These are phyloP conservation scores for Salpingus planirostris DNA, from an alignment of 2,888 invertebrate species.

Conservation along the genomic window DNA sequence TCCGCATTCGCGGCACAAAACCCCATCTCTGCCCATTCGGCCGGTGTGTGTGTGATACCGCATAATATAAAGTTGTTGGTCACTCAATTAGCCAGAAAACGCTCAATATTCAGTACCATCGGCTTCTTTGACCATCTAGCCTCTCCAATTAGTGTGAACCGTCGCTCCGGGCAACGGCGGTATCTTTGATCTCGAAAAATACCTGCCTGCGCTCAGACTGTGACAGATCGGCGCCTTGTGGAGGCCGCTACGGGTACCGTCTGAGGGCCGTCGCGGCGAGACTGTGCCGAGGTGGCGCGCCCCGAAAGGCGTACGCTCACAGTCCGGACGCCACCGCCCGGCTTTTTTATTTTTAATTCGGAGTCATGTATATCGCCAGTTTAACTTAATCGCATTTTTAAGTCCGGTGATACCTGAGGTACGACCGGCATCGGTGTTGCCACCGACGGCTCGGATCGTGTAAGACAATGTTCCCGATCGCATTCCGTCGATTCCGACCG, in stretches of 20 bases:
- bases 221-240: conserved; percentile 17
- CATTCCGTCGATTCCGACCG: conserved; percentile 23
- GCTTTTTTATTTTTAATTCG: conserved; percentile 16
- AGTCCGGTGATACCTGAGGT: conserved; percentile 29
- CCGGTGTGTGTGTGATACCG: conserved; percentile 20
- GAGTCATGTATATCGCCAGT: conserved; percentile 26
- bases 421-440: too few species aligned
- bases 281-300: conserved; percentile 32
- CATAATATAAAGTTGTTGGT: conserved; percentile 42
- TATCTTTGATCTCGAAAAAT: conserved; percentile 41
- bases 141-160: conserved; percentile 46
- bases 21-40: conserved; percentile 8
- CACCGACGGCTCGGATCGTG: too few species aligned
- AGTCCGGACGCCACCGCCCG: conserved; percentile 23
- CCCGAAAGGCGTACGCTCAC: conserved; percentile 27
- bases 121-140: conserved; percentile 43
- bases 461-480: conserved; percentile 26
- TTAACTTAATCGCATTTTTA: conserved; percentile 33
- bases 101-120: conserved; percentile 44
- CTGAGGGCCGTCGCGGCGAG: conserved; percentile 28
- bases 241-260: conserved; percentile 21
- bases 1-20: conserved; percentile 7
- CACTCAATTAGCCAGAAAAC: conserved; percentile 43
- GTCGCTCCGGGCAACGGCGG: conserved; percentile 42
- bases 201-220: conserved; percentile 39